Evolutionary conservation across 2,113 vertebrate species (phyloP).

Genomic region (Mesembrinibis cayennensis): DNA sequence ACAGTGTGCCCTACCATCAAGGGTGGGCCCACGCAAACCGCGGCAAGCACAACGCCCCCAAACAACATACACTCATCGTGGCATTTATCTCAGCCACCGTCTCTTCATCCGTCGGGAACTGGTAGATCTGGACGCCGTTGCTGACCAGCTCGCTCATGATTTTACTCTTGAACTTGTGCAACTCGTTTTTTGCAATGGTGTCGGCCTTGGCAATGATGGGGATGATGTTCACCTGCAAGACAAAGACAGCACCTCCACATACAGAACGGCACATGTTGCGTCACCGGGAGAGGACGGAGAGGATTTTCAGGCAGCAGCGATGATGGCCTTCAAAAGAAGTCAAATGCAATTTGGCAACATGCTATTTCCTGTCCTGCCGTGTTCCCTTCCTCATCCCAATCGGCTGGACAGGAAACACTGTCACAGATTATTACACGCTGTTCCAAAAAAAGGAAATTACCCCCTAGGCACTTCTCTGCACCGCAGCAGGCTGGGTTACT

Average conservation of each 20-base stretch:
- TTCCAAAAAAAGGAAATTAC: background rate
- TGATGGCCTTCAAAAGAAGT: constrained; percentile 16
- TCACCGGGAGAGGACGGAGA: background rate
- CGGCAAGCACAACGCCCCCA: background rate
- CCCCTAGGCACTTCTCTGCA: background rate
- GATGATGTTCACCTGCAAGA: constrained; percentile 83
- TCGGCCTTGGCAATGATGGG: constrained; percentile 86
- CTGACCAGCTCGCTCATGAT: constrained; percentile 87
- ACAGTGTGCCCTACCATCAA: fast-evolving
- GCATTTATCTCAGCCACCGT: constrained; percentile 84
- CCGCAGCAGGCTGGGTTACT: background rate
- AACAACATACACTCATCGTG: constrained; percentile 78
- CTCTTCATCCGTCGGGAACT: constrained; percentile 84
- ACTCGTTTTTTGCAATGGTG: constrained; percentile 83
- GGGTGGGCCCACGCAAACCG: background rate
- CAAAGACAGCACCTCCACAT: background rate
- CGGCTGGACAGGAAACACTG: constrained; percentile 45
- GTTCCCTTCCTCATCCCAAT: background rate
- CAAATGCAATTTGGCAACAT: background rate
- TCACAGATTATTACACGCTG: background rate
- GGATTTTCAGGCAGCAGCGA: background rate
- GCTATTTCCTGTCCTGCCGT: constrained; percentile 25
- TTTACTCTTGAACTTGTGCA: constrained; percentile 87
- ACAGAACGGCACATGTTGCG: background rate
- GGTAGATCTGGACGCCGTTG: constrained; percentile 85